Conservation (phyloP, 2,888 invertebrate species). For the Pogonocherus hispidulus region DNA sequence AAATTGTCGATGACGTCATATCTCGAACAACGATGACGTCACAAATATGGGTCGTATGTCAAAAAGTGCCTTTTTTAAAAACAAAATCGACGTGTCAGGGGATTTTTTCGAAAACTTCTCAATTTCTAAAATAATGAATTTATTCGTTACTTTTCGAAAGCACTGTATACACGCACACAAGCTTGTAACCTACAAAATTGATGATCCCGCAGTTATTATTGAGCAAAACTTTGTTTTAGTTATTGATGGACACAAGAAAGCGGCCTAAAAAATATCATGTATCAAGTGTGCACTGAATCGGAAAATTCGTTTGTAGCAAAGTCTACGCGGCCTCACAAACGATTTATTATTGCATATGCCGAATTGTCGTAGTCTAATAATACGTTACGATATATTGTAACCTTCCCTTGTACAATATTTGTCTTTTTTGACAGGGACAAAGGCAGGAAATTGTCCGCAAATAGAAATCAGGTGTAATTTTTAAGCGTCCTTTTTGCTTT, state of each 20-base stretch:
- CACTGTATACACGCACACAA: not conserved
- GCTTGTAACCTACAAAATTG: conserved; percentile 29
- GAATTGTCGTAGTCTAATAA: conserved; percentile 39
- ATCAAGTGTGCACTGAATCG: conserved; percentile 52
- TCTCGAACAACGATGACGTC: too few relatives aligned
- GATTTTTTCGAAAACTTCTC: too few relatives aligned
- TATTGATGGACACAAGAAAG: conserved; percentile 51
- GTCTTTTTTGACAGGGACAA: conserved; percentile 28
- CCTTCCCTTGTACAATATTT: conserved; percentile 29
- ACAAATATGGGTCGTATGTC: too few relatives aligned
- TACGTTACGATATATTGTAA: conserved; percentile 27
- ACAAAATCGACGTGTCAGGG: too few relatives aligned
- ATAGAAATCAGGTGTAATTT: not conserved
- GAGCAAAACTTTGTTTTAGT: conserved; percentile 51
- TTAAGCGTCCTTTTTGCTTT: not conserved
- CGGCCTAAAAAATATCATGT: conserved; percentile 51
- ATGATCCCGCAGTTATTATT: conserved; percentile 36
- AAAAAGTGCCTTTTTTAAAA: too few relatives aligned
- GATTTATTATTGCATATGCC: conserved; percentile 44
- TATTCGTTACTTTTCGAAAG: too few relatives aligned
- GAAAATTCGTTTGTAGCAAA: conserved; percentile 52
- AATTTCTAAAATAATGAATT: too few relatives aligned
- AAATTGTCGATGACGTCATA: too few relatives aligned
- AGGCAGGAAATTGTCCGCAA: not conserved
- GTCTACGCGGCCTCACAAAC: conserved; percentile 41